Base-by-base conservation (phyloP, 2,113 vertebrate genomes). In the Myrmecobius fasciatus region DNA sequence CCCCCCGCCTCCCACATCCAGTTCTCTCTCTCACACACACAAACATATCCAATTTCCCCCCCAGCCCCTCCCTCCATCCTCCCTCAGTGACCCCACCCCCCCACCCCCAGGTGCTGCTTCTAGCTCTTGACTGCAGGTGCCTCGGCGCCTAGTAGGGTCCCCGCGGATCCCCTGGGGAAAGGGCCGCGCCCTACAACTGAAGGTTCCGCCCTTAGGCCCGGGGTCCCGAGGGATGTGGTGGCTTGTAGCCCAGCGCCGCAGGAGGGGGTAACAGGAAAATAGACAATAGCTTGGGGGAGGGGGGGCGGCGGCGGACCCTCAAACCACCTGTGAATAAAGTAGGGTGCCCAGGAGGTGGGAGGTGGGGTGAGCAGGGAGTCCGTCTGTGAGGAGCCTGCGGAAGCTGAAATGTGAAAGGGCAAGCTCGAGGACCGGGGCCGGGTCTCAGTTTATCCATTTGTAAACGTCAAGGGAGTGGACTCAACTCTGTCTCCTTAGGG, bases 241-340 rank as follows among this genome's bases (percentile, higher is more conserved):
- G 56, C 56, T 26, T 12, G 52, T 54, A n/a, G 92, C 75, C 3
- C 0, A 25, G 25, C 31, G 7, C 48, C 3, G 48, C 24, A n/a
- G 12, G 12, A 52, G 12, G 51, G 2, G 83, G 75, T 46, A 56
- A 60, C 25, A 51, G 7, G 25, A 20, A 47, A 36, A 1, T 0
- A 0, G 0, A 5, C 9, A 1, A 2, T 0, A 51, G 9, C 10
- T 11, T 3, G 8, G 49, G 2, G 2, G 1, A 8, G 24, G 0
- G 47, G 47, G 83, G 0, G 56, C 25, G 28, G 91, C n/a, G 3
- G 0, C 8, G 8, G 54, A 26, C 25, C 54, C 26, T 8, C 26
- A 31, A 56, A 10, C 26, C 54, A 28, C 54, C 25, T 8, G 54
- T 28, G 54, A 56, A 10, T 28, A 12, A 28, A 56, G 54, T 9